Conservation (phyloP, 2,797 vertebrate genomes). For the Muscicapa striata region DNA sequence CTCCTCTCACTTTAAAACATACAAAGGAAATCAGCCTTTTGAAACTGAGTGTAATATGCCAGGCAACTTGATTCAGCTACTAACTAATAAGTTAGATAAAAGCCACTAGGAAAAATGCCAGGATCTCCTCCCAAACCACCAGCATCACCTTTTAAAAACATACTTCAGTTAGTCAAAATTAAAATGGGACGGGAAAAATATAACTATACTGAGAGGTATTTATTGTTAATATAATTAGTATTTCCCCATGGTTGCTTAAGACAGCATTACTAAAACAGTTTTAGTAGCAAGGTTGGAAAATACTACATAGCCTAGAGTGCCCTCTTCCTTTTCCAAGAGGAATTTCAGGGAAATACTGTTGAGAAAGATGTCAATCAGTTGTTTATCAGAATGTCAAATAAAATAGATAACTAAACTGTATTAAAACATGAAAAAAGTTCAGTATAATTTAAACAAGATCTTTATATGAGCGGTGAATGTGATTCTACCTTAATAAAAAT, state of each 20-base stretch:
- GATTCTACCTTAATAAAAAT: neutral
- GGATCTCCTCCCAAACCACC: neutral
- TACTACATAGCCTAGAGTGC: slow-evolving; percentile 67
- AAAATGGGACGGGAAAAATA: neutral
- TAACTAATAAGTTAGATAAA: slow-evolving; percentile 23
- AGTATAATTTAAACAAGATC: neutral
- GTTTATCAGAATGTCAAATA: neutral
- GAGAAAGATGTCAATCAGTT: neutral
- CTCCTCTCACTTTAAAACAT: neutral
- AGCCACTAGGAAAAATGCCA: slow-evolving; percentile 18
- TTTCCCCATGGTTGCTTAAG: slow-evolving; percentile 2
- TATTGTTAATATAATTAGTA: slow-evolving; percentile 47
- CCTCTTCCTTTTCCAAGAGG: slow-evolving; percentile 69
- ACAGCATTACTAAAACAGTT: neutral
- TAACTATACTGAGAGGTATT: slow-evolving; percentile 28
- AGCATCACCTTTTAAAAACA: slow-evolving; percentile 17
- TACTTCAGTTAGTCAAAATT: slow-evolving; percentile 24
- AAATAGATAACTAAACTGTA: neutral
- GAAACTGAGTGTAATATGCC: slow-evolving; percentile 10
- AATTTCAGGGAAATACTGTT: neutral
- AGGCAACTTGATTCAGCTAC: slow-evolving; percentile 14
- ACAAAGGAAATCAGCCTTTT: neutral
- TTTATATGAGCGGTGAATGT: neutral
- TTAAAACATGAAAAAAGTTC: neutral
- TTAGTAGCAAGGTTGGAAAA: neutral